Conservation (phyloP, 2,113 vertebrate species). For the Saccopteryx bilineata region DNA sequence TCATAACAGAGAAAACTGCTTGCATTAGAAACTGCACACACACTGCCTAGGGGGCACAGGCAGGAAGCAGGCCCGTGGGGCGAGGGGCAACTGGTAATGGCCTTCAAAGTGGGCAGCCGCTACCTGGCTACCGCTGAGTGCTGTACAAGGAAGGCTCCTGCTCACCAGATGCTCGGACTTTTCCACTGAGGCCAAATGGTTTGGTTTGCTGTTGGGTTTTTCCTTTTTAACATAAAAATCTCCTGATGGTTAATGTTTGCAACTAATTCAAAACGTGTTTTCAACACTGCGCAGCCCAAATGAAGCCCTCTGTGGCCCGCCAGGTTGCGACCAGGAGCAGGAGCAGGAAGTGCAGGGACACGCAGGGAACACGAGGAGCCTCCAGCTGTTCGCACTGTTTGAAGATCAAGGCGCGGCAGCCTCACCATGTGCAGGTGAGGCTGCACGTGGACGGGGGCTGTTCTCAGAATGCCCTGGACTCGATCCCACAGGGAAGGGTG, state of each 20-base stretch:
- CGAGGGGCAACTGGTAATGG: no score
- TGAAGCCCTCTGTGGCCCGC: not conserved
- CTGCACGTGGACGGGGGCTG: not conserved
- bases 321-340: not conserved
- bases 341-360: not conserved
- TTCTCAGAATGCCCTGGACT: no score
- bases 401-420: not conserved
- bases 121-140: not conserved
- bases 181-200: not conserved
- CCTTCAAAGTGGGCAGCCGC: not conserved
- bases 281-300: not conserved
- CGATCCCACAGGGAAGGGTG: not conserved
- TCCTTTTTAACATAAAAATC: not conserved
- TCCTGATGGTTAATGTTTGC: not conserved
- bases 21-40: not conserved
- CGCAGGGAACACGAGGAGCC: fast-evolving
- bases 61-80: not conserved
- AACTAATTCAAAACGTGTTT: not conserved
- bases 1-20: not conserved
- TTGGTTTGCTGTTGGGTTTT: not conserved
- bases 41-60: not conserved
- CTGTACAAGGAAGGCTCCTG: not conserved
- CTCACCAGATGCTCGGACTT: not conserved
- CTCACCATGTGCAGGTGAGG: not conserved
- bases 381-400: not conserved